These are phyloP conservation scores for Dryas iulia DNA, from an alignment of 1,140 invertebrate species.

Conservation along the genomic window DNA sequence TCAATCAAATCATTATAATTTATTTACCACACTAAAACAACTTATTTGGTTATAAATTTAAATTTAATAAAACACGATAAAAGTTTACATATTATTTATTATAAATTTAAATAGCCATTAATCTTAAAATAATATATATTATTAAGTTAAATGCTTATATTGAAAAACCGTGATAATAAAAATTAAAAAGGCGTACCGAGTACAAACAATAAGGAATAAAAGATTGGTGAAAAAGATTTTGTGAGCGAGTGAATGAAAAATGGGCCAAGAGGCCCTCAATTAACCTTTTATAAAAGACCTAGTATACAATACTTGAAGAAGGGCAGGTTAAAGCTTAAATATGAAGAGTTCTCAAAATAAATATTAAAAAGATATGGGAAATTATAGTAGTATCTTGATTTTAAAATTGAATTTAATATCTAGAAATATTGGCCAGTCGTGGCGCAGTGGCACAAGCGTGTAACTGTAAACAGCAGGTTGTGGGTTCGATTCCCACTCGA, in stretches of 20 bases:
- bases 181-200: neutral
- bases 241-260: neutral
- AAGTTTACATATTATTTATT: neutral
- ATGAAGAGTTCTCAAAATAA: neutral
- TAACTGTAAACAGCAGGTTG: too few species aligned
- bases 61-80: neutral
- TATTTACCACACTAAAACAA: too few species aligned
- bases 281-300: neutral
- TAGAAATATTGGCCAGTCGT: too few species aligned
- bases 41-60: neutral
- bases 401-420: too few species aligned
- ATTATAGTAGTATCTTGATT: too few species aligned
- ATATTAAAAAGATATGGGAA: neutral
- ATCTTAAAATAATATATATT: neutral
- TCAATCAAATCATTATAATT: too few species aligned
- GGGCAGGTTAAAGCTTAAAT: neutral
- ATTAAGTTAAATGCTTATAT: neutral
- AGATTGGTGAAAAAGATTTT: slow-evolving; percentile 1
- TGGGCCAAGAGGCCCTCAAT: neutral
- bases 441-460: too few species aligned
- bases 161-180: neutral
- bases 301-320: neutral
- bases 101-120: neutral
- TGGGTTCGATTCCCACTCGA: too few species aligned
- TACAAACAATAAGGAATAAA: neutral